Conservation (phyloP, 2,797 vertebrate species). For the Sparus aurata region DNA sequence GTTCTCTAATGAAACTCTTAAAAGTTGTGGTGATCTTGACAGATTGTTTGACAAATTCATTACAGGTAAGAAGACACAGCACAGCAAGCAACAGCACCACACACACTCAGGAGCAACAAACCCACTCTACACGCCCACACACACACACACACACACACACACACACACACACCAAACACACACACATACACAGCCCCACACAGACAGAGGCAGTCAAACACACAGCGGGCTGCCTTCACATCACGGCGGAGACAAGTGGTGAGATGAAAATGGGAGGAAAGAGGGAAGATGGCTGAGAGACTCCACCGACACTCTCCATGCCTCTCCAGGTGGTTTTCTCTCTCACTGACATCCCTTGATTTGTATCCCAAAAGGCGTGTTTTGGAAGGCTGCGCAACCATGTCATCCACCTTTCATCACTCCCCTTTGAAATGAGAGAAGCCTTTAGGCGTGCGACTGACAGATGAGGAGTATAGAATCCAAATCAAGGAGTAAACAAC, state of each 20-base stretch:
- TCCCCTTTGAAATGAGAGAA: conserved; percentile 66
- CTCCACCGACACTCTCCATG: conserved; percentile 38
- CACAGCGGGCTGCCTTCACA: conserved; percentile 74
- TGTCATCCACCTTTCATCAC: conserved; percentile 66
- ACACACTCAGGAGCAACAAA: conserved; percentile 36
- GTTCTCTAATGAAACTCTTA: conserved; percentile 33
- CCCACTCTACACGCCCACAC: conserved; percentile 28
- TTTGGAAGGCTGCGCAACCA: conserved; percentile 65
- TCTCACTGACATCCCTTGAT: conserved; percentile 65
- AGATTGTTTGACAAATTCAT: conserved; percentile 73
- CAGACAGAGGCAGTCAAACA: conserved; percentile 76
- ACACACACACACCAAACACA: conserved; percentile 3
- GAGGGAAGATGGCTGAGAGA: conserved; percentile 48
- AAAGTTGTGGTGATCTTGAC: conserved; percentile 48
- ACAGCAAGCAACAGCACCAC: conserved; percentile 45
- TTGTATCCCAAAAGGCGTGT: conserved; percentile 60
- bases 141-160: conserved; percentile 47
- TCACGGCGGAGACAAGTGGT: conserved; percentile 56
- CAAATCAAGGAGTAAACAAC: conserved; percentile 46
- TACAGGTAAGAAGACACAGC: conserved; percentile 54
- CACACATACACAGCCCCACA: conserved; percentile 36
- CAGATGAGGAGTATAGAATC: conserved; percentile 55
- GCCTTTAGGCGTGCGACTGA: conserved; percentile 61
- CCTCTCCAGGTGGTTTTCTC: conserved; percentile 62
- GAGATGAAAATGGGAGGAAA: conserved; percentile 60